Evolutionary conservation across 2,113 vertebrate genomes (phyloP).

Genomic region (Poeciliopsis retropinna): DNA sequence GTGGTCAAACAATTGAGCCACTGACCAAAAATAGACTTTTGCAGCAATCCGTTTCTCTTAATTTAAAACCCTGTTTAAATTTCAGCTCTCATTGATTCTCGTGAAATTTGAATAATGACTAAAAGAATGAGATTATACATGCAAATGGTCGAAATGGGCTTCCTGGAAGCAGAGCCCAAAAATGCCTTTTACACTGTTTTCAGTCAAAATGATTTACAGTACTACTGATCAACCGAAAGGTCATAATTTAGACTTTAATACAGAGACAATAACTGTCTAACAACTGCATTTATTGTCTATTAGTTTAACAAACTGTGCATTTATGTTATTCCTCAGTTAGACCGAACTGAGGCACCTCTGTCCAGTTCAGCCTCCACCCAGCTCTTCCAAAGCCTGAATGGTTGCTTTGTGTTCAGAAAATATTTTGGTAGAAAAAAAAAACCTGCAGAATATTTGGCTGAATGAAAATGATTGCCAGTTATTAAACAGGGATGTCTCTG

Average conservation of each 20-base stretch:
- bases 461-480: slow-evolving; percentile 34
- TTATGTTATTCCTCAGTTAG: not conserved
- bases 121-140: too few species aligned
- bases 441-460: slow-evolving; percentile 9
- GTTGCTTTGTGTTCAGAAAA: slow-evolving; percentile 47
- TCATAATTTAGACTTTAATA: not conserved
- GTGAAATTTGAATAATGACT: too few species aligned
- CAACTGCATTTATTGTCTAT: not conserved
- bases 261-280: not conserved
- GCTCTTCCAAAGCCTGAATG: slow-evolving; percentile 45
- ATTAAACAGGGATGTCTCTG: slow-evolving; percentile 13
- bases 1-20: not conserved
- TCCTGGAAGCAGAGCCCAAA: not conserved
- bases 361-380: slow-evolving; percentile 7
- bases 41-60: not conserved
- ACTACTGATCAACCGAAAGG: not conserved
- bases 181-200: not conserved
- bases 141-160: not conserved
- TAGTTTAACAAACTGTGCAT: slow-evolving; percentile 1
- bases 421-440: not conserved
- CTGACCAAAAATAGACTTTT: not conserved
- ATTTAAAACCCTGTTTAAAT: too few species aligned
- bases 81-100: too few species aligned
- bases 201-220: not conserved
- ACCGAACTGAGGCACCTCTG: slow-evolving; percentile 51